Evolutionary conservation across 2,888 invertebrate species (phyloP), one percentile per base, ranked within the genome.

Genomic region (Coelogynopora nodosa): DNA sequence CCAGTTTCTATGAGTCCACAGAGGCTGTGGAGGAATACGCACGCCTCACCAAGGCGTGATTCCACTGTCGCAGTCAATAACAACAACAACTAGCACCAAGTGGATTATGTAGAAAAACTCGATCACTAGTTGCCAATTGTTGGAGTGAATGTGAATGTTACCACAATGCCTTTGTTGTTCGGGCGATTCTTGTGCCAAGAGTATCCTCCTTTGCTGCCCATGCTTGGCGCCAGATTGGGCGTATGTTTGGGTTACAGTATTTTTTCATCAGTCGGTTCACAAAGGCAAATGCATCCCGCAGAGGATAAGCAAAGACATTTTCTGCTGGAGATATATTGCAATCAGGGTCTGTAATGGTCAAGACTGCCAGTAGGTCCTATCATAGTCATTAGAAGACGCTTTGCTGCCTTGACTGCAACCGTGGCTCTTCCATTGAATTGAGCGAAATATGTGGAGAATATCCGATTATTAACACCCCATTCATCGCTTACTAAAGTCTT

Each of bases 281-380:
- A 74, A 74, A 74, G 2, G 74, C 5, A 74, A 74, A 74, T 74
- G n/a, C 74, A 49, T 49, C 49, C 5, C 49, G 49, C 49, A 49
- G 18, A 18, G 49, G 49, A 5, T 74, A n/a, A 26, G 18, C 74
- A 74, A 74, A 74, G 74, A 74, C 74, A 74, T n/a, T 74, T 74
- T 74, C 27, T n/a, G 74, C 74, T 74, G 74, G 74, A 74, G 74
- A 74, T n/a, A n/a, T n/a, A 74, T 74, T 74, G 23, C 5, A 74
- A 26, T 74, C 74, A n/a, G 74, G 74, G 27, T 74, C 74, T n/a
- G 74, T 74, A 10, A 74, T 74, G 74, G 27, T 74, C 74, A 26
- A 74, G 74, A 26, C 27, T 74, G 74, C 74, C 27, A 74, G 74
- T 74, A 23, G 74, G 74, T 23, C 74, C 74, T n/a, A 26, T 74